phyloP scores from a whole-genome alignment of 2,797 vertebrate genomes.

The Sebastes minor region DNA sequence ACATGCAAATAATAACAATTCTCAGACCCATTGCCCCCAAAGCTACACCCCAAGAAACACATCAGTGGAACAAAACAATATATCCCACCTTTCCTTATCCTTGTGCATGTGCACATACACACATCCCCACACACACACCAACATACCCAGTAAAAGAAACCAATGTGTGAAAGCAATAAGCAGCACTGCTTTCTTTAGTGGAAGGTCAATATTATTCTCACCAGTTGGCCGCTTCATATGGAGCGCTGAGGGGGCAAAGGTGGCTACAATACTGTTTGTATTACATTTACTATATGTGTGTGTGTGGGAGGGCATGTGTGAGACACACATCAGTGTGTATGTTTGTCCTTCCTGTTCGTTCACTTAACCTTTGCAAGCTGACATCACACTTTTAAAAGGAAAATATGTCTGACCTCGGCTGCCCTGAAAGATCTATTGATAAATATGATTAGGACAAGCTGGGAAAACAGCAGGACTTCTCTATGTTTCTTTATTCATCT shows the following conservation, averaged over 20 bases:
- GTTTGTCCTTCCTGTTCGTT: slow-evolving; percentile 44
- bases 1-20: background rate
- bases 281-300: slow-evolving; percentile 5
- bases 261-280: slow-evolving; percentile 36
- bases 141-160: slow-evolving; percentile 30
- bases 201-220: slow-evolving; percentile 75
- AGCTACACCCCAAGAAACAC: background rate
- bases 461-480: background rate
- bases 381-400: slow-evolving; percentile 39
- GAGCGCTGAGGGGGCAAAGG: slow-evolving; percentile 49
- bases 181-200: slow-evolving; percentile 59
- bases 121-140: background rate
- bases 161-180: slow-evolving; percentile 58
- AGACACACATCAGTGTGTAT: background rate
- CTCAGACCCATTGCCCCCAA: background rate
- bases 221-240: slow-evolving; percentile 34
- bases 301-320: background rate
- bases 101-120: background rate
- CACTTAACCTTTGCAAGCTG: slow-evolving; percentile 53
- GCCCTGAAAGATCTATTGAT: slow-evolving; percentile 33
- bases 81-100: background rate
- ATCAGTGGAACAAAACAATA: background rate
- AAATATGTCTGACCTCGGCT: slow-evolving; percentile 37
- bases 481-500: background rate
- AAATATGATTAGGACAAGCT: slow-evolving; percentile 16